phyloP scores from a whole-genome alignment of 2,888 invertebrate species.

The Clitarchus hookeri region DNA sequence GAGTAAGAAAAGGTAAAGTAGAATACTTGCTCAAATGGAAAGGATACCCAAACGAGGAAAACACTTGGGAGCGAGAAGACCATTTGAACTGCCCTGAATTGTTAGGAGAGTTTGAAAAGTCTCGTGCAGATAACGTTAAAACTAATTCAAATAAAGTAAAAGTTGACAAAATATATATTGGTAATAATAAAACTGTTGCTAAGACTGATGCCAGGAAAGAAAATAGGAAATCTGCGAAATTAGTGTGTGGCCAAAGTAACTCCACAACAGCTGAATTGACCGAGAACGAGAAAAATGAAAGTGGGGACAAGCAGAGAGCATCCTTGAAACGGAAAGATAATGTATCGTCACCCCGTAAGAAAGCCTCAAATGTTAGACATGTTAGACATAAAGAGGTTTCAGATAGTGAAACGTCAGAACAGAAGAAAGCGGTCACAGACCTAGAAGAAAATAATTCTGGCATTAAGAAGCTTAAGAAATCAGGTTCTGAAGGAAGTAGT shows the following conservation, averaged over 20 bases:
- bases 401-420: not conserved
- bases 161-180: not conserved
- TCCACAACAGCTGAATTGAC: not conserved
- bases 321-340: not conserved
- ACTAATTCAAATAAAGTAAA: not conserved
- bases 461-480: not conserved
- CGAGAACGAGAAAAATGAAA: not conserved
- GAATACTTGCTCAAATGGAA: conserved; percentile 85
- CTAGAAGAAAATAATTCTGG: not conserved
- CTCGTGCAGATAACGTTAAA: not conserved
- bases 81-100: conserved; percentile 75
- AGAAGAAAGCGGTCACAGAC: not conserved
- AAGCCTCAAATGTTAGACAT: not conserved
- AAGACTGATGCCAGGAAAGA: not conserved
- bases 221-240: not conserved
- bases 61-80: conserved; percentile 84
- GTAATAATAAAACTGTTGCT: not conserved
- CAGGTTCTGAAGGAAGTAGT: not conserved
- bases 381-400: not conserved
- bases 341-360: not conserved
- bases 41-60: conserved; percentile 71
- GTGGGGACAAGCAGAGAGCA: not conserved
- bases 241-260: not conserved
- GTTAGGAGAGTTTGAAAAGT: conserved; percentile 66
- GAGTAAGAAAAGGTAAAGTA: conserved; percentile 66